Evolutionary conservation across 2,113 vertebrate genomes (phyloP).

Genomic region (Catharus fuscescens): DNA sequence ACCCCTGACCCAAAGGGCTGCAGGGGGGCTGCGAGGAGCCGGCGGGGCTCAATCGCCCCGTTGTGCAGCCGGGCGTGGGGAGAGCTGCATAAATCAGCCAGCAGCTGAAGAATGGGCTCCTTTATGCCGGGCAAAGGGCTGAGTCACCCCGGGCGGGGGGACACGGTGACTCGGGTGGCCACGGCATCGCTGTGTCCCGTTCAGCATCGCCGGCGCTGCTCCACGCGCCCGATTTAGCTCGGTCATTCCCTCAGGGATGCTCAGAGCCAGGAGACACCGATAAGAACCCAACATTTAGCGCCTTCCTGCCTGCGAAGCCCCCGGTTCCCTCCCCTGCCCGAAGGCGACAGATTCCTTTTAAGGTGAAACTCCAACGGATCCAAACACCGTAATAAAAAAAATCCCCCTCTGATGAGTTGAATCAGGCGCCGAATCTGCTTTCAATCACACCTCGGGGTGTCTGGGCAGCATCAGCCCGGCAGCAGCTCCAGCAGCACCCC

Average conservation of each 20-base stretch:
- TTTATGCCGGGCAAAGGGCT: background rate
- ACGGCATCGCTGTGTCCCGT: background rate
- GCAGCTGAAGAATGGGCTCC: background rate
- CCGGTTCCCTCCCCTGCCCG: background rate
- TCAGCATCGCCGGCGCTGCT: background rate
- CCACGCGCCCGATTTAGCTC: background rate
- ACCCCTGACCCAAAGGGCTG: background rate
- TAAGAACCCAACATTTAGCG: background rate
- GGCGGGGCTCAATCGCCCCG: background rate
- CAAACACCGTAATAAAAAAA: background rate
- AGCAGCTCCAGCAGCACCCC: background rate
- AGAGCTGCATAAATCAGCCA: background rate
- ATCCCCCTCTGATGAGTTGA: background rate
- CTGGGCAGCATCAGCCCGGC: background rate
- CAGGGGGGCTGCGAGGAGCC: background rate
- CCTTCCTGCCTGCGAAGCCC: background rate
- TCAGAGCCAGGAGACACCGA: background rate
- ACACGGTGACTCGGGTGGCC: background rate
- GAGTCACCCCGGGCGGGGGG: background rate
- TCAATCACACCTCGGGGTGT: background rate
- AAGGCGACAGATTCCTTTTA: constrained; percentile 41
- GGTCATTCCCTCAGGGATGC: background rate
- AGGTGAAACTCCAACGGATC: background rate
- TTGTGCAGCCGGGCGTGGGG: background rate
- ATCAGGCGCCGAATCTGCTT: background rate